Evolutionary conservation across 2,888 invertebrate species (phyloP).

Genomic region (Thereva nobilitata): DNA sequence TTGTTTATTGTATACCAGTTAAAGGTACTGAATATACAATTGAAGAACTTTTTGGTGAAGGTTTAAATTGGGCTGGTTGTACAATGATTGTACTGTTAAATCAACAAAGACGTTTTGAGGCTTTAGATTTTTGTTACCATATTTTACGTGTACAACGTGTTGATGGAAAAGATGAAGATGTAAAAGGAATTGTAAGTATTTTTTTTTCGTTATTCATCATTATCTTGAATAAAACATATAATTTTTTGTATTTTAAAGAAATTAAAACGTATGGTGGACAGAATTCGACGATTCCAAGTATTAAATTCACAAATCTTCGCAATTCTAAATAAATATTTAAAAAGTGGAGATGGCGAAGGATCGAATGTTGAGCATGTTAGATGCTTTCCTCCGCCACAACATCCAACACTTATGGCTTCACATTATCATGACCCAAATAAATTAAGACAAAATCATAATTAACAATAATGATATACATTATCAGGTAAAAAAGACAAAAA

Average conservation of each 20-base stretch:
- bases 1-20: constrained; percentile 96
- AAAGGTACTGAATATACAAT: constrained; percentile 95
- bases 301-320: constrained; percentile 98
- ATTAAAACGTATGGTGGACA: constrained; percentile 94
- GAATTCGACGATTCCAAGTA: constrained; percentile 96
- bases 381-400: constrained; percentile 94
- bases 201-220: constrained; percentile 4
- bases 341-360: constrained; percentile 78
- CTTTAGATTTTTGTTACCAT: constrained; percentile 98
- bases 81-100: constrained; percentile 93
- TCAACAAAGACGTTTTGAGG: constrained; percentile 95
- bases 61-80: constrained; percentile 98
- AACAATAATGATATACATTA: not conserved
- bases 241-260: constrained; percentile 64
- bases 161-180: constrained; percentile 92
- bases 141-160: constrained; percentile 93
- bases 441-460: constrained; percentile 59
- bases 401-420: constrained; percentile 66
- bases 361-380: constrained; percentile 94
- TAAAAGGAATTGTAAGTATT: constrained; percentile 89
- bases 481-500: too few species aligned
- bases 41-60: constrained; percentile 97
- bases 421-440: constrained; percentile 67
- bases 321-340: constrained; percentile 90
- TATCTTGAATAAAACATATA: constrained; percentile 2